Conservation (phyloP, 2,797 vertebrate species). For the Bradypodion pumilum region DNA sequence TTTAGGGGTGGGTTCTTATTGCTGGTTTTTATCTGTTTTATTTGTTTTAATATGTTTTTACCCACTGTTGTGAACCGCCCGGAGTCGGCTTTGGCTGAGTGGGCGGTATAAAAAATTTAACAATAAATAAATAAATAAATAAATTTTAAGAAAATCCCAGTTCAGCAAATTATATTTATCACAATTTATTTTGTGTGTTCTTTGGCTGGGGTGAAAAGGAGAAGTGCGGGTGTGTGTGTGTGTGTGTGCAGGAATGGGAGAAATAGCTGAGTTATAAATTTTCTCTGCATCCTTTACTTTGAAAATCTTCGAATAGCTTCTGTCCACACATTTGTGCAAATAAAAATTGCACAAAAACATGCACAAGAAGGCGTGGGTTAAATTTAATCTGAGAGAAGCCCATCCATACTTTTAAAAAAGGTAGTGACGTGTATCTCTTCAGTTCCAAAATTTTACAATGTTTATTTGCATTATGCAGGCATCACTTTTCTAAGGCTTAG, state of each 20-base stretch:
- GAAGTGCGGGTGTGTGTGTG: neutral
- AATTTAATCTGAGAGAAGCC: neutral
- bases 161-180: neutral
- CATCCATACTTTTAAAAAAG: neutral
- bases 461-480: neutral
- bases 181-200: neutral
- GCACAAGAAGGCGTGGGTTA: neutral
- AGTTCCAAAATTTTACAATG: neutral
- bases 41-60: too few species aligned
- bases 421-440: neutral
- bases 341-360: neutral
- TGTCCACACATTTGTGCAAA: neutral
- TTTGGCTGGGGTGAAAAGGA: neutral
- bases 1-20: too few species aligned
- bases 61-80: too few species aligned
- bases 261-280: neutral
- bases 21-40: too few species aligned
- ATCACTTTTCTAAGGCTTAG: neutral
- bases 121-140: too few species aligned
- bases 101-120: too few species aligned
- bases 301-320: neutral
- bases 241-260: too few species aligned
- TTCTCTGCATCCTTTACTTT: neutral
- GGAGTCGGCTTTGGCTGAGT: too few species aligned
- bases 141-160: conserved; percentile 25